Base-by-base conservation (phyloP, 2,888 invertebrate species). In the Phengaris arion region DNA sequence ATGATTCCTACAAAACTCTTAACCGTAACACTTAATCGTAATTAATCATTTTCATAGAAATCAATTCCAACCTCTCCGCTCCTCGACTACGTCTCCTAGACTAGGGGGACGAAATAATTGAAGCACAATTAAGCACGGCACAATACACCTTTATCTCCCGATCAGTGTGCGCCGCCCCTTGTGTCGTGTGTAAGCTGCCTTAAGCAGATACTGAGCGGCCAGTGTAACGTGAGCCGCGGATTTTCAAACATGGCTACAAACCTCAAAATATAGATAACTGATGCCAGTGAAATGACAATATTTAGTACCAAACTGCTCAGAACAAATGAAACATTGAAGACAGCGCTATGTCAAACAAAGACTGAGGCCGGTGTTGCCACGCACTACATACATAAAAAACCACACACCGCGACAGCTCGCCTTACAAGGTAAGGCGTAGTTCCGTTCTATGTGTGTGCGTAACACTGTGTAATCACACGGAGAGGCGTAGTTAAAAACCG, bases 181-280 rank as follows among this genome's bases (percentile, higher is more conserved):
- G 76, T 76, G 76, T 77, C 74, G 75, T 75, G 74, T 77, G 76
- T 78, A 78, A 79, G 80, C 79, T 80, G 80, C 78, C 79, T 78
- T 79, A 73, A 79, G 76, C 79, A 80, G 80, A 79, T 77, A 79
- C 73, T 54, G 75, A 75, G 55, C 68, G 78, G 74, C 80, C 79
- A 78, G 74, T 51, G 35, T 80, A 77, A 74, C 69, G 64, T 73
- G 79, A 76, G 46, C 80, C 76, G n/a, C 2, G 46, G 70, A 12
- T 35, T 64, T 12, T 64, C 64, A 45, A 64, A 64, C 35, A 10
- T 22, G 12, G 12, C 59, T 64, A 22, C 35, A 35, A 35, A 35
- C 35, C 35, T 35, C 8, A 57, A 57, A 2, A 57, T 57, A 54
- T 2, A 35, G 22, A 22, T 22, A 22, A 22, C 22, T 22, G 22